Evolutionary conservation across 2,888 invertebrate species (phyloP).

Genomic region (Drosophila mimetica): DNA sequence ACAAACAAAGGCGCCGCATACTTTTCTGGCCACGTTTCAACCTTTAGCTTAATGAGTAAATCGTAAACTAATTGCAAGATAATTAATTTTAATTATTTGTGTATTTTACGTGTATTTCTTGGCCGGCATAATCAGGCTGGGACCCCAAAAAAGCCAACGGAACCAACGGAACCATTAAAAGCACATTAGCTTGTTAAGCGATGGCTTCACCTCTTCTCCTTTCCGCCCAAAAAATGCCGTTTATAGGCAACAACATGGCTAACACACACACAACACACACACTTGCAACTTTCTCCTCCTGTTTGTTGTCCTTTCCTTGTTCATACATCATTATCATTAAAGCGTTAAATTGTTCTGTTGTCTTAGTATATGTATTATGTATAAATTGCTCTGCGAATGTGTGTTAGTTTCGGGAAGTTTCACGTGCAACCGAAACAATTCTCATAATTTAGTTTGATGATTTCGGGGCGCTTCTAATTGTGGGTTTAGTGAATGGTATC

Average conservation of each 20-base stretch:
- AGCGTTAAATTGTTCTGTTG: slow-evolving; percentile 78
- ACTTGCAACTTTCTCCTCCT: slow-evolving; percentile 61
- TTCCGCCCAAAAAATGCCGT: slow-evolving; percentile 8
- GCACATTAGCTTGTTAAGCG: slow-evolving; percentile 78
- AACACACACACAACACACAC: slow-evolving; percentile 21
- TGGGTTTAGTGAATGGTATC: slow-evolving; percentile 3
- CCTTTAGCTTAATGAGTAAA: slow-evolving; percentile 72
- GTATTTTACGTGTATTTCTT: slow-evolving; percentile 63
- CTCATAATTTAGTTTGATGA: slow-evolving; percentile 22
- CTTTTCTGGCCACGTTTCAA: slow-evolving; percentile 45
- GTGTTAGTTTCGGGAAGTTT: slow-evolving; percentile 13
- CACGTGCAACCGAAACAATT: slow-evolving; percentile 10
- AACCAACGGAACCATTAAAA: slow-evolving; percentile 71
- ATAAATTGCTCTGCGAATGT: slow-evolving; percentile 15
- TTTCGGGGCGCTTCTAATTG: slow-evolving; percentile 17
- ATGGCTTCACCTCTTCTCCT: slow-evolving; percentile 21
- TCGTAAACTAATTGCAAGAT: slow-evolving; percentile 79
- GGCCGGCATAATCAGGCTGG: slow-evolving; percentile 71
- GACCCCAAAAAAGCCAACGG: slow-evolving; percentile 30
- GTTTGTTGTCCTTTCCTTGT: slow-evolving; percentile 73
- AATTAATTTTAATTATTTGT: slow-evolving; percentile 79
- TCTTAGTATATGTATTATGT: slow-evolving; percentile 34
- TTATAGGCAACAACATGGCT: slow-evolving; percentile 26
- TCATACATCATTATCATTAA: slow-evolving; percentile 79
- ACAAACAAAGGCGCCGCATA: slow-evolving; percentile 45